Conservation (phyloP, 1,140 invertebrate species). For the Cherax destructor region DNA sequence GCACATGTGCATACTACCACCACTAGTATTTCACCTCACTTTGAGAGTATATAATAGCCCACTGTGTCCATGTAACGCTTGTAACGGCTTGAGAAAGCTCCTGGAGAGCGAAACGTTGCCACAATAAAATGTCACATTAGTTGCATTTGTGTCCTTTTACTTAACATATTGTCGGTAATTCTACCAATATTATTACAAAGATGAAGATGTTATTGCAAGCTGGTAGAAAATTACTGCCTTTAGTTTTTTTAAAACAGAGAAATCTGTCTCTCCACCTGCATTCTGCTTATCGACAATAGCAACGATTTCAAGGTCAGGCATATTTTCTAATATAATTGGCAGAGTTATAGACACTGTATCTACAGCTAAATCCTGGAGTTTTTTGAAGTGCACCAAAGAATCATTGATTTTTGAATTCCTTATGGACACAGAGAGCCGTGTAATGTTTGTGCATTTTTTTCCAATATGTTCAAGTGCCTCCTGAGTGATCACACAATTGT, state of each 20-base stretch:
- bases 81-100: too few relatives aligned
- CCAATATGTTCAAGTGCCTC: too few relatives aligned
- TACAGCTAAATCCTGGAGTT: background rate
- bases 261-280: background rate
- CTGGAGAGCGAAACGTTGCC: too few relatives aligned
- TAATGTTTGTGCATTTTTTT: too few relatives aligned
- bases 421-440: background rate
- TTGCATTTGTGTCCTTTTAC: too few relatives aligned
- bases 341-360: background rate
- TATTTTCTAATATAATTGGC: background rate
- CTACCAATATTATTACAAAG: too few relatives aligned
- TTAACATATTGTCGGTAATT: too few relatives aligned
- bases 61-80: too few relatives aligned
- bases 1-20: too few relatives aligned
- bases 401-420: background rate
- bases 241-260: background rate
- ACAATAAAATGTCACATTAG: too few relatives aligned
- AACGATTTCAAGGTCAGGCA: background rate
- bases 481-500: background rate
- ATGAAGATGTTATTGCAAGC: background rate
- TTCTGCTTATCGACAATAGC: background rate
- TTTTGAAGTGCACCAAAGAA: background rate
- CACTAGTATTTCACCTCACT: too few relatives aligned
- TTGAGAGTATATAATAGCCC: too few relatives aligned
- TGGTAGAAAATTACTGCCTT: background rate